Conservation (phyloP, 2,888 invertebrate genomes). For the Scrobipalpa atriplicella region DNA sequence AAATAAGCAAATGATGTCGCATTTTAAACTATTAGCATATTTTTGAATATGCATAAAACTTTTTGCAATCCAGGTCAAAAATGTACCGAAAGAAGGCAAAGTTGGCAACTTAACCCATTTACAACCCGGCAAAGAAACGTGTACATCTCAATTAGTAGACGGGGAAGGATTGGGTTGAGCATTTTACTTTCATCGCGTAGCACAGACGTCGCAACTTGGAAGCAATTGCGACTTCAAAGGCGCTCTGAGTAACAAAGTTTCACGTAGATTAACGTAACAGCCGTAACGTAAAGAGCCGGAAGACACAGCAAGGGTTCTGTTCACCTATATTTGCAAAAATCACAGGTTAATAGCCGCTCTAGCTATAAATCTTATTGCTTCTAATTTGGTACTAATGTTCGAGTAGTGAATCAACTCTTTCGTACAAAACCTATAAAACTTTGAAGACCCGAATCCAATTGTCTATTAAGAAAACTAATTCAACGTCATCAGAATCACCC, state of each 20-base stretch:
- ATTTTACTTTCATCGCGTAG: slow-evolving; percentile 28
- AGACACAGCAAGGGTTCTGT: slow-evolving; percentile 25
- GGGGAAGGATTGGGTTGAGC: slow-evolving; percentile 14
- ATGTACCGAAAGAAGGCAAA: not conserved
- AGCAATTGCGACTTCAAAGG: slow-evolving; percentile 31
- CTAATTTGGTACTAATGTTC: too few species aligned
- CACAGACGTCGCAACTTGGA: slow-evolving; percentile 31
- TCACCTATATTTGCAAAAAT: not conserved
- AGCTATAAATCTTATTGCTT: not conserved
- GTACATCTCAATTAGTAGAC: slow-evolving; percentile 23
- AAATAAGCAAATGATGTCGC: too few species aligned
- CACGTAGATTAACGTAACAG: slow-evolving; percentile 53
- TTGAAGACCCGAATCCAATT: too few species aligned
- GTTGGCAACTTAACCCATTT: not conserved
- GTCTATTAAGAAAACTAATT: too few species aligned
- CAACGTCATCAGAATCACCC: too few species aligned
- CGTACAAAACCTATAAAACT: too few species aligned
- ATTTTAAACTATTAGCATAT: too few species aligned
- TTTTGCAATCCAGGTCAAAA: not conserved
- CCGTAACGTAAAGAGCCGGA: slow-evolving; percentile 35
- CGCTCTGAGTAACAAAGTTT: slow-evolving; percentile 34
- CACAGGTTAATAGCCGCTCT: not conserved
- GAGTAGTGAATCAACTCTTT: too few species aligned
- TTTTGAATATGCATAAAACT: not conserved
- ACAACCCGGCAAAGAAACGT: not conserved